These are phyloP conservation scores for Coregonus sp. DNA, from an alignment of 2,797 vertebrate species.

Conservation along the genomic window DNA sequence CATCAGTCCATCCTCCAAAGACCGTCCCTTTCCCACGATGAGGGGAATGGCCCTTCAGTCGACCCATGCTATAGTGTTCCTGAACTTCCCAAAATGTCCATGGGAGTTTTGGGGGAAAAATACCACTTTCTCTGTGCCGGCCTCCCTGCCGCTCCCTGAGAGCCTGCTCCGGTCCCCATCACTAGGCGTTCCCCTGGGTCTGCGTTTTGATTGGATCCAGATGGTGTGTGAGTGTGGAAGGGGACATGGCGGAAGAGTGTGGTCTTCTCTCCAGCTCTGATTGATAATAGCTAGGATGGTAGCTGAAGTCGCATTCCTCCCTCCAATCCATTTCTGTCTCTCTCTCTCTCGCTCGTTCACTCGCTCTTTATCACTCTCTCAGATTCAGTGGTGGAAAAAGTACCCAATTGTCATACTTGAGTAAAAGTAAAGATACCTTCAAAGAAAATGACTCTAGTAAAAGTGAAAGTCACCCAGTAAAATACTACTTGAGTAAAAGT, in stretches of 20 bases:
- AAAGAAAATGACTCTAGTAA: no score
- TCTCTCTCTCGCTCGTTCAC: neutral
- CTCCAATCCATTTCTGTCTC: neutral
- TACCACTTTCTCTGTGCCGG: neutral
- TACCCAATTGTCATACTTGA: no score
- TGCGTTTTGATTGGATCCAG: constrained; percentile 69
- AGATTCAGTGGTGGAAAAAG: neutral
- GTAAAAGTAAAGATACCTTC: no score
- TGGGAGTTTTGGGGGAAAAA: constrained; percentile 37
- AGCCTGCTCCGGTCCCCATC: constrained; percentile 59
- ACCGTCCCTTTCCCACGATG: constrained; percentile 49
- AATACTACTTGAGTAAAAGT: no score
- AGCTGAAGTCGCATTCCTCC: constrained; percentile 53
- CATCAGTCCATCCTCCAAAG: constrained; percentile 29
- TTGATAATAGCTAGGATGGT: constrained; percentile 54
- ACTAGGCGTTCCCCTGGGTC: constrained; percentile 49
- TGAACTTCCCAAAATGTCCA: constrained; percentile 42
- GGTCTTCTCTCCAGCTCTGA: constrained; percentile 48
- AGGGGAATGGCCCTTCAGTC: constrained; percentile 31
- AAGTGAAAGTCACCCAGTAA: no score
- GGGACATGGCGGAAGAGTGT: constrained; percentile 40
- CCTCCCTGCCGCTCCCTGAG: constrained; percentile 60
- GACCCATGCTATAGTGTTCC: constrained; percentile 17
- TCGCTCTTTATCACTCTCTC: neutral
- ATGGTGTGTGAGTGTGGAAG: constrained; percentile 60